Evolutionary conservation across 2,113 vertebrate genomes (phyloP), one percentile per base, ranked within the genome.

Genomic region (Eidolon helvum): DNA sequence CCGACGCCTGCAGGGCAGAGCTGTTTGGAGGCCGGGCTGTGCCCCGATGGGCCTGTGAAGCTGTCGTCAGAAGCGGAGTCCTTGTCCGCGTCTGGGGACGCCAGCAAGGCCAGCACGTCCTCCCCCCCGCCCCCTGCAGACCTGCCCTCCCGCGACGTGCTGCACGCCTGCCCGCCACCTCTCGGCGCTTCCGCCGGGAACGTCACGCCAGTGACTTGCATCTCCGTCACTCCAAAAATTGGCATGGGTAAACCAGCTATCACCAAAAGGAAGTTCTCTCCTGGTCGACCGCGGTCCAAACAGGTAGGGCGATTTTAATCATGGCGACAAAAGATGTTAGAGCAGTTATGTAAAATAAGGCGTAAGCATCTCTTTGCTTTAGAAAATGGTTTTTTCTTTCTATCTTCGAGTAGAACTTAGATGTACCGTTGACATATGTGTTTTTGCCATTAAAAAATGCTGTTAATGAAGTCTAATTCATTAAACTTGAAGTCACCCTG

Each of bases 181-280:
- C 97, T 97, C 98, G 98, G 72, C 96, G 98, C 98, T 78, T 77
- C 98, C 97, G 98, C 97, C 92, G 98, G 97, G 35, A 96, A 97
- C 86, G n/a, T 98, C 98, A 89, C 98, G 98, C 98, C 99, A 43
- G 97, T 99, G 2, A 98, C 99, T 0, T 99, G 99, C 84, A 98
- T 99, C 97, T 98, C 99, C 18, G 98, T 99, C 95, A 99, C 99
- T 95, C 99, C 99, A 94, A 99, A 99, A 98, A 99, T 99, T 2
- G 99, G 99, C 90, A 99, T 99, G 99, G 99, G 99, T 2, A 99
- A 99, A 95, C 99, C 99, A 0, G 99, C 99, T 98, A 99, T 99
- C 98, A 99, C 99, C 90, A 99, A 99, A 98, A 99, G 99, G 98
- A 99, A 99, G 96, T 99, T 99, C 97, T 99, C 99, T 80, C 99